Conservation (phyloP, 2,888 invertebrate species). For the Pilophorus perplexus region DNA sequence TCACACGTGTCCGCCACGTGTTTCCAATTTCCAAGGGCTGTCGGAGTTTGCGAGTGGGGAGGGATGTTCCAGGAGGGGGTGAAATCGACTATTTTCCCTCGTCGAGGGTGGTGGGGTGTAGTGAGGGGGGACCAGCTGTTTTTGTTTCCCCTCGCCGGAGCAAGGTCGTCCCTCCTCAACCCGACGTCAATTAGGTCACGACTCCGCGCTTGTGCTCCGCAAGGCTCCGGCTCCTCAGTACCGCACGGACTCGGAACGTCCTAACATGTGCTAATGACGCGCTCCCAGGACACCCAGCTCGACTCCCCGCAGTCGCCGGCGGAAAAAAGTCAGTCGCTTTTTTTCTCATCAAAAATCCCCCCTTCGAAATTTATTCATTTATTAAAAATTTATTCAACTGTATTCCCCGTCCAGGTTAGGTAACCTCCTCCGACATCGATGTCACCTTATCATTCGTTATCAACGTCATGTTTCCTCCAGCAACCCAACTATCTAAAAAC, state of each 20-base stretch:
- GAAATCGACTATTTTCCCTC: slow-evolving; percentile 7
- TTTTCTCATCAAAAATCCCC: no score
- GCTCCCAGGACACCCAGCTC: slow-evolving; percentile 15
- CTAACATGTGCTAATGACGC: slow-evolving; percentile 34
- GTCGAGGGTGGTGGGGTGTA: no score
- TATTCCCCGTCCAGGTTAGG: no score
- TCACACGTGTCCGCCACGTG: slow-evolving; percentile 16
- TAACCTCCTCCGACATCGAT: no score
- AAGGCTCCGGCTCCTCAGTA: neutral
- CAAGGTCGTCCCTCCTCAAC: slow-evolving; percentile 17
- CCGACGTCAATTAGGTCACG: slow-evolving; percentile 20
- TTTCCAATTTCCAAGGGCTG: neutral
- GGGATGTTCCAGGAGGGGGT: no score
- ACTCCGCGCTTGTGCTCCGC: neutral
- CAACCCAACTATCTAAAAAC: no score
- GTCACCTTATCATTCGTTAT: no score
- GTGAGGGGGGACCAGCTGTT: slow-evolving; percentile 9
- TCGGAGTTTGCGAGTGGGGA: no score
- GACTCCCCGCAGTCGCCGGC: slow-evolving; percentile 32
- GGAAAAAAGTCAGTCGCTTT: slow-evolving; percentile 22
- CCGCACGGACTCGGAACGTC: slow-evolving; percentile 1
- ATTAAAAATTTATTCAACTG: no score
- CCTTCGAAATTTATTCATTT: no score
- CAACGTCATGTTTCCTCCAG: no score
- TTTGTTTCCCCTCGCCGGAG: neutral